Base-by-base conservation (phyloP, 2,113 vertebrate species). In the Calidris pygmaea region DNA sequence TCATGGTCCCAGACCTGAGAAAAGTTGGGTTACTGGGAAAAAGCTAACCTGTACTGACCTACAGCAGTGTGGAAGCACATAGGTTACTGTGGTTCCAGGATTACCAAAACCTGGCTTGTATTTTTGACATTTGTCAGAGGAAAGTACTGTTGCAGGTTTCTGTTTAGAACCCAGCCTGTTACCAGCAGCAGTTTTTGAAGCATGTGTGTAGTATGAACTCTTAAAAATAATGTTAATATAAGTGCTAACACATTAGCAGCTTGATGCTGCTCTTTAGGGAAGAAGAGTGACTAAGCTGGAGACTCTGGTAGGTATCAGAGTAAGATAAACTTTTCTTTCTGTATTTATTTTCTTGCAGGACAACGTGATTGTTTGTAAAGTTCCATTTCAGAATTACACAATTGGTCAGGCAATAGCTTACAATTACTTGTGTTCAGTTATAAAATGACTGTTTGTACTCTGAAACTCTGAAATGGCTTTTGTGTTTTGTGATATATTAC, bases 161-260 rank as follows among this genome's bases (percentile, higher is more conserved):
- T 77, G 30, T 88, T 96, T 87, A 88, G 81, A 93, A 86, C 66
- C 82, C 94, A 82, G 45, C 24, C 27, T 84, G 19, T 37, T 60
- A 71, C 29, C 32, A 45, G 34, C 34, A 94, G 73, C 21, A 80
- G 41, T 18, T 76, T 86, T 91, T 78, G 77, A 27, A 53, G 52
- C 30, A 89, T 43, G 5, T 32, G 72, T 72, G 85, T 97, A 72
- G 48, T 22, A 76, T 68, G 24, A 47, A 76, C 3, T 4, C 41
- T 87, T 93, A 58, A 84, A 93, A 93, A 76, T 71, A 45, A 75
- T 20, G 23, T 84, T 87, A 66, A 78, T 71, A 7, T 72, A 92
- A 85, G 29, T 24, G 30, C 43, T 78, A 72, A 71, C 9, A 53
- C 5, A 35, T 37, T 45, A 88, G 29, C 55, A 43, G 62, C 60